Evolutionary conservation across 2,888 invertebrate genomes (phyloP).

Genomic region (Drosophila formosana): DNA sequence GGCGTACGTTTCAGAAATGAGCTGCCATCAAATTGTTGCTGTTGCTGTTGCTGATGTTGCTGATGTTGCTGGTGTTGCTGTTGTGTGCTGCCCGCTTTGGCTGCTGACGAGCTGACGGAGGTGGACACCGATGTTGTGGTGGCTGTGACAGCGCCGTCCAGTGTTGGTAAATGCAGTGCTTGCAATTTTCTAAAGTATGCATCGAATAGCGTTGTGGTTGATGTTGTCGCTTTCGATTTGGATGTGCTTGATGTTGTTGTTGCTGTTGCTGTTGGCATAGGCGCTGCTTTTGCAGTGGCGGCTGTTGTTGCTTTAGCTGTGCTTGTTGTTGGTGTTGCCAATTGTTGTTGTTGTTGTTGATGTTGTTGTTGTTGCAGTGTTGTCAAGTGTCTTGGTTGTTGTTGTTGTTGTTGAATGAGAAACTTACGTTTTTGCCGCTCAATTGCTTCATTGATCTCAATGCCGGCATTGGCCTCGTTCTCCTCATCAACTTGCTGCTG

Average conservation of each 20-base stretch:
- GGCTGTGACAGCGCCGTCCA: constrained; percentile 65
- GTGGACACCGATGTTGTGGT: constrained; percentile 63
- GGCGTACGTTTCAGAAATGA: constrained; percentile 83
- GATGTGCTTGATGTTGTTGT: constrained; percentile 26
- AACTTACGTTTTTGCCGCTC: constrained; percentile 83
- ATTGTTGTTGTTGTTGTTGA: constrained; percentile 44
- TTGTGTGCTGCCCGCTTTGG: constrained; percentile 37
- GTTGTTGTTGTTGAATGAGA: constrained; percentile 66
- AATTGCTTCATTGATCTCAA: constrained; percentile 82
- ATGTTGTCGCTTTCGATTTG: constrained; percentile 62
- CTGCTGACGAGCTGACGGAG: constrained; percentile 59
- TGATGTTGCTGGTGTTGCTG: constrained; percentile 44
- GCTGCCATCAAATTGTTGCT: constrained; percentile 66
- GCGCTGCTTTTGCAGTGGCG: constrained; percentile 23
- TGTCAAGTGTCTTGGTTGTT: constrained; percentile 56
- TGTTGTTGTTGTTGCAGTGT: constrained; percentile 61
- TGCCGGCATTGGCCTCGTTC: constrained; percentile 79
- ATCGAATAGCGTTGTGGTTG: constrained; percentile 81
- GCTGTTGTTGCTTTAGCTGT: constrained; percentile 38
- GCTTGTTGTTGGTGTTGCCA: constrained; percentile 54
- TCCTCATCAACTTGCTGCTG: constrained; percentile 71
- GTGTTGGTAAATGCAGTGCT: constrained; percentile 74
- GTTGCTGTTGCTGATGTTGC: constrained; percentile 43
- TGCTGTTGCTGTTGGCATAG: constrained; percentile 49
- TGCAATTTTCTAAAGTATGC: constrained; percentile 84